These are phyloP conservation scores for Acanthopleura granulata DNA, from an alignment of 2,888 invertebrate species.

Conservation along the genomic window DNA sequence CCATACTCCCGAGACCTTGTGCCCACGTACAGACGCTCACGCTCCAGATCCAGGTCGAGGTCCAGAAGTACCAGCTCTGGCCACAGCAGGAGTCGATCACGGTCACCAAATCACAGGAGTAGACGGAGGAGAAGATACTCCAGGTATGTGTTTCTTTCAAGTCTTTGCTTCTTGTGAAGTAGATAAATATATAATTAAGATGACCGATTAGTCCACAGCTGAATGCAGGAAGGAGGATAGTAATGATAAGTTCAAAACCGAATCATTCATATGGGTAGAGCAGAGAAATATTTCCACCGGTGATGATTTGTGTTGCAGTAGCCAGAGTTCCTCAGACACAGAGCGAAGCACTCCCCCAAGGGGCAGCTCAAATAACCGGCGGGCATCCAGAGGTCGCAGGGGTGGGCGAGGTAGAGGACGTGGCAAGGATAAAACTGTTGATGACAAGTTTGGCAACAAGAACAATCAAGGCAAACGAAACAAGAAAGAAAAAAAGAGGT, in stretches of 20 bases:
- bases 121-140: slow-evolving; percentile 19
- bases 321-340: slow-evolving; percentile 26
- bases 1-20: slow-evolving; percentile 40
- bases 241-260: no score
- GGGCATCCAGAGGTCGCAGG: slow-evolving; percentile 30
- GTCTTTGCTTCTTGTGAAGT: no score
- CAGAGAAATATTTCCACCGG: background rate
- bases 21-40: slow-evolving; percentile 45
- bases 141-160: no score
- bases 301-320: slow-evolving; percentile 11
- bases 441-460: slow-evolving; percentile 24
- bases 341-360: slow-evolving; percentile 22
- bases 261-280: no score
- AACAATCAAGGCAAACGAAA: slow-evolving; percentile 23
- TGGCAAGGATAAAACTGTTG: slow-evolving; percentile 17
- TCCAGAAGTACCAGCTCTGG: slow-evolving; percentile 33
- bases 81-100: slow-evolving; percentile 25
- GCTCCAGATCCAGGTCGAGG: slow-evolving; percentile 56
- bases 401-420: slow-evolving; percentile 31
- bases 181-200: no score
- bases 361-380: slow-evolving; percentile 23
- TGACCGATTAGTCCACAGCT: no score
- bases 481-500: slow-evolving; percentile 32
- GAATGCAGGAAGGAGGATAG: no score
- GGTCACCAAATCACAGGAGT: slow-evolving; percentile 1